Base-by-base conservation (phyloP, 2,888 invertebrate species). In the Pristionchus entomophagus region DNA sequence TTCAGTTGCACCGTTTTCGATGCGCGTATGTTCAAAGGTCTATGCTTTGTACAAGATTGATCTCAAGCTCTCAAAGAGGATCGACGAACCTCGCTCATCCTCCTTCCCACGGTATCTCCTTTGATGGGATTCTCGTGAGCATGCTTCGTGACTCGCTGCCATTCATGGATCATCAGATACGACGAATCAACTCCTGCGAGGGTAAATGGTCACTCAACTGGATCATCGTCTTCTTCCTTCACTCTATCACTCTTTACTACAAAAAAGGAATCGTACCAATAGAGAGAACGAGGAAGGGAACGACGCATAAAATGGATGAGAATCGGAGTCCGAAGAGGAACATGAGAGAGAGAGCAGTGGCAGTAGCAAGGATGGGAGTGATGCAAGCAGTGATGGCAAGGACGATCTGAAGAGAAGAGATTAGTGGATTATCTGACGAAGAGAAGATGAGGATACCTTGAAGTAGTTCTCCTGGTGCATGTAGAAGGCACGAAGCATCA, bases 111-210 rank as follows among this genome's bases (percentile, higher is more conserved):
- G 45, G 87, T 89, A 85, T 91, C 91, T 78, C 91, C 91, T 45
- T 91, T 89, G 19, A 87, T 88, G 2, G 92, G 92, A 6, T 89
- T 88, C 56, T 92, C 91, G 8, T 91, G 87, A 80, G 91, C 91
- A 81, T 92, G 92, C 77, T 92, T 92, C 35, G 91, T 91, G 35
- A 92, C 92, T 38, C 92, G 86, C 86, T 92, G 92, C 92, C 92
- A 92, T 88, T 92, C 92, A 86, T 92, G 92, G 59, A 92, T 92
- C 92, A 92, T 92, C 49, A 92, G 88, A 81, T 92, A 92, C 12
- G 91, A 91, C 32, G 89, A 89, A 86, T 92, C 92, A 22, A 92
- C 92, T 17, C 92, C 91, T 89, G 85, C 17, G 59, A 45, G 6
- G 45, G 8, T 45, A 45, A 14, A 45, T 45, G 14, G 22, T 56